Percentiles rank a stretch among this genome's conserved stretches.
These are phyloP conservation scores for Cinclus mexicanus DNA, from an alignment of 2,113 vertebrate species.

Conservation along the genomic window DNA sequence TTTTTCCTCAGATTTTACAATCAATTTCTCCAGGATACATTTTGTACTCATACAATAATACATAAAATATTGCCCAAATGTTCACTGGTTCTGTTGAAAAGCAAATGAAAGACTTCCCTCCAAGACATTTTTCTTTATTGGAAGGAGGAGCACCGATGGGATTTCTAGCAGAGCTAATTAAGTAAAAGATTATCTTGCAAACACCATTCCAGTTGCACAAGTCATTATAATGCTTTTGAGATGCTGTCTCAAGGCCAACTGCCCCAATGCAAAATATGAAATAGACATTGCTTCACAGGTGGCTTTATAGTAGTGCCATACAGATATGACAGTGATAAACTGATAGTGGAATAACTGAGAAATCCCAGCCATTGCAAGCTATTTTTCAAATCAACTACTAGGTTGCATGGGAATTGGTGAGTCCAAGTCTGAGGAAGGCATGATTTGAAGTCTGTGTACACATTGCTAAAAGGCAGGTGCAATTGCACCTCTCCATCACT, in stretches of 20 bases:
- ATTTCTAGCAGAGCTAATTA: neutral
- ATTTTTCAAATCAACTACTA: neutral
- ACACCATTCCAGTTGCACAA: neutral
- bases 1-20: neutral
- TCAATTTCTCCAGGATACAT: neutral
- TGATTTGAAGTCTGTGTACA: constrained; percentile 1
- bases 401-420: neutral
- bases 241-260: neutral
- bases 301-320: neutral
- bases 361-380: neutral
- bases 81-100: neutral
- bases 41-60: neutral
- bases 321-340: neutral
- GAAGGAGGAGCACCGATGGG: neutral
- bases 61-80: neutral
- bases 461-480: neutral
- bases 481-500: neutral
- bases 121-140: neutral
- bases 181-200: neutral
- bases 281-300: neutral
- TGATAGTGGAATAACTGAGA: neutral
- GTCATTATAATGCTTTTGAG: neutral
- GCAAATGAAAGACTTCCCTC: neutral
- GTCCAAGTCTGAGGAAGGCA: neutral
- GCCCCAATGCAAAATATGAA: neutral